Base-by-base conservation (phyloP, 2,797 vertebrate species). In the Myotis pilosus region DNA sequence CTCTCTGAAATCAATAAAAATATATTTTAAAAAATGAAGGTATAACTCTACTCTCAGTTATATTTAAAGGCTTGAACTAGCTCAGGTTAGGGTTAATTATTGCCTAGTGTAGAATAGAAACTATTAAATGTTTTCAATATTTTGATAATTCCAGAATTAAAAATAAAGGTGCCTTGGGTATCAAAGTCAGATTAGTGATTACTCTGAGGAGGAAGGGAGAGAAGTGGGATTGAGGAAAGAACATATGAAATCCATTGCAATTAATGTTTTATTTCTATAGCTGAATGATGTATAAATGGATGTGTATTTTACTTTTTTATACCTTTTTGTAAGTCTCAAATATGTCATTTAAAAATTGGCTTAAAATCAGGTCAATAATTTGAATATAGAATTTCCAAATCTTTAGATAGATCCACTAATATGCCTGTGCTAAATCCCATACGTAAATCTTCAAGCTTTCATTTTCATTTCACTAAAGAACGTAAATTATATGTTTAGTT, bases 301-400 rank as follows among this genome's bases (percentile, higher is more conserved):
- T 44, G 16, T 23, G 83, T 74, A 49, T 84, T 55, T 41, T 89
- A 51, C 55, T 62, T 92, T 53, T 79, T 75, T 36, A 82, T 71
- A 62, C 4, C 2, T 89, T 86, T 96, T 16, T 79, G 20, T 44
- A 83, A 72, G 51, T 17, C 33, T 75, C n/a, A 83, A 60, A 28
- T 76, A 49, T 75, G 83, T 90, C n/a, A 82, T 89, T 79, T n/a
- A 33, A 82, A 78, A 74, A 85, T 13, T 41, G 30, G 30, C 8
- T 57, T 60, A 89, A 72, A 88, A 25, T 28, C 78, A 87, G 51
- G 25, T 30, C 92, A 92, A 47, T 81, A 75, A 49, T 85, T 93
- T 69, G 20, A 94, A 96, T 93, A 75, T 36, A 83, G 51, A 87
- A 89, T 89, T 62, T 91, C 49, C 36, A 49, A 83, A 62, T 86